Evolutionary conservation across 2,113 vertebrate genomes (phyloP).

Genomic region (Microtus ochrogaster): DNA sequence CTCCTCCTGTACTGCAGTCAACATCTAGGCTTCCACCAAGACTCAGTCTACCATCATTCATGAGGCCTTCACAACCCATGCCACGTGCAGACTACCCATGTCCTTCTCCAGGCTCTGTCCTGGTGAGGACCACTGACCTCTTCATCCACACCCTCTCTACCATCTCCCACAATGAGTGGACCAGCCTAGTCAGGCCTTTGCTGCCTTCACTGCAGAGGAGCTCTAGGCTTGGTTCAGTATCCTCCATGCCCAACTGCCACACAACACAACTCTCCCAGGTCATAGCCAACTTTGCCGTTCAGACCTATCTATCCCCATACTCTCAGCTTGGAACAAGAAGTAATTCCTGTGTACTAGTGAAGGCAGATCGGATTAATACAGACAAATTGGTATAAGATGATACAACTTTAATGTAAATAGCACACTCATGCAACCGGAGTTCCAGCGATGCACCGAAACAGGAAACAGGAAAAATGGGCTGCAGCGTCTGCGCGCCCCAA

Average conservation of each 20-base stretch:
- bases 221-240: neutral
- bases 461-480: too few relatives aligned
- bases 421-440: too few relatives aligned
- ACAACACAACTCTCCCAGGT: neutral
- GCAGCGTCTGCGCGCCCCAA: too few relatives aligned
- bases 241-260: neutral
- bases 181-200: neutral
- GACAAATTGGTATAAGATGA: too few relatives aligned
- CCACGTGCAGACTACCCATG: neutral
- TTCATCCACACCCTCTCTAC: neutral
- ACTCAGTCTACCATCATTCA: neutral
- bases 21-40: neutral
- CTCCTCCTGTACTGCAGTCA: neutral
- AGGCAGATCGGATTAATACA: too few relatives aligned
- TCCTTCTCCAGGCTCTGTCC: neutral
- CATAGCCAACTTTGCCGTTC: neutral
- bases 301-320: neutral
- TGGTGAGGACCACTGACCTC: neutral
- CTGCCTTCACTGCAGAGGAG: neutral
- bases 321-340: neutral
- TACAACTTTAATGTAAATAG: too few relatives aligned
- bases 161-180: neutral
- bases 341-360: neutral
- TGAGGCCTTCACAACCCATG: neutral
- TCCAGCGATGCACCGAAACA: too few relatives aligned